A percentile compares a stretch with the other conserved stretches of the same genome.
Conservation (phyloP, 2,113 vertebrate genomes). For the Hemibagrus wyckioides region DNA sequence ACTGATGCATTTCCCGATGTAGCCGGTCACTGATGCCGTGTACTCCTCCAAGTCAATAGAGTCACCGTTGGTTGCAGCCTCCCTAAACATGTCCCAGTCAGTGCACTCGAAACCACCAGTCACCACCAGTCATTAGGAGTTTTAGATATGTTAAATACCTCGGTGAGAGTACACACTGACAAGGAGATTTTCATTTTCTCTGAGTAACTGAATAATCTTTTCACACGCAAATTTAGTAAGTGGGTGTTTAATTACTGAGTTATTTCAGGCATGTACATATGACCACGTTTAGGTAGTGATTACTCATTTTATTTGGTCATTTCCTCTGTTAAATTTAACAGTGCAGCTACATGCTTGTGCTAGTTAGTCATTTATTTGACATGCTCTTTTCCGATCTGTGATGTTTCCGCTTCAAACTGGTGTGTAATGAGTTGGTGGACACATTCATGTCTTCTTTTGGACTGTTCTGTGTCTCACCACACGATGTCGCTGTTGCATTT, state of each 20-base stretch:
- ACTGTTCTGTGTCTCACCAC: neutral
- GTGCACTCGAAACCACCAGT: too few relatives aligned
- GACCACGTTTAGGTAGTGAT: neutral
- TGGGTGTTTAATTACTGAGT: neutral
- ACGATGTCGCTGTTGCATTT: slow-evolving; percentile 36
- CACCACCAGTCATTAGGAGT: too few relatives aligned
- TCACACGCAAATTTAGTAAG: neutral
- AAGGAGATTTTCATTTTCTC: neutral
- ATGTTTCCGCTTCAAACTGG: neutral
- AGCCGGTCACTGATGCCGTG: too few relatives aligned
- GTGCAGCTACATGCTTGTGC: neutral
- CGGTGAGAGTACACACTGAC: neutral
- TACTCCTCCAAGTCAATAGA: too few relatives aligned
- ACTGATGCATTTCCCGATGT: too few relatives aligned
- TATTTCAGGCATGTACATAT: too few relatives aligned
- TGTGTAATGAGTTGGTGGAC: neutral
- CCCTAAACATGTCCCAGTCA: too few relatives aligned
- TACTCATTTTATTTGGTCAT: neutral
- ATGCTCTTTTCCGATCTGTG: neutral
- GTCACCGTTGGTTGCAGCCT: too few relatives aligned
- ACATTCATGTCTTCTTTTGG: neutral
- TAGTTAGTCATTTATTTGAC: neutral
- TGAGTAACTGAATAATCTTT: neutral
- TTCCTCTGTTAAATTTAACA: neutral
- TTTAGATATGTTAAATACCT: neutral